Conservation (phyloP, 2,888 invertebrate genomes). For the Tetragnatha montana region DNA sequence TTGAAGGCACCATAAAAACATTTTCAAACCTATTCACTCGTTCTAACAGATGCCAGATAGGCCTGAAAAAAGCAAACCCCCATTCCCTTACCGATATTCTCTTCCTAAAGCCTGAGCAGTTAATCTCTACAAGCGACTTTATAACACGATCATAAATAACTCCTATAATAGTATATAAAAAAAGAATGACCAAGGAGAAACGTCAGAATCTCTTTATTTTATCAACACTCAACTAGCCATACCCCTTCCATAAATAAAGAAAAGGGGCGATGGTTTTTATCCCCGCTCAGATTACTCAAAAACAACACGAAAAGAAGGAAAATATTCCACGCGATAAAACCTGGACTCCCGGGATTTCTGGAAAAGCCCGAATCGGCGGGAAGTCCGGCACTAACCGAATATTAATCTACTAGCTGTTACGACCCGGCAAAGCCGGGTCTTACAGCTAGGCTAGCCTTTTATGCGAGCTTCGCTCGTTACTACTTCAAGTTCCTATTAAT, state of each 20-base stretch:
- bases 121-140: neutral
- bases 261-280: neutral
- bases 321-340: slow-evolving; percentile 22
- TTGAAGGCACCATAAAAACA: neutral
- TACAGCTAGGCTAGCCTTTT: too few species aligned
- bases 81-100: neutral
- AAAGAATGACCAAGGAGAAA: neutral
- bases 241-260: neutral
- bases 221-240: neutral
- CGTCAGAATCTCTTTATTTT: neutral
- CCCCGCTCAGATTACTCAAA: neutral
- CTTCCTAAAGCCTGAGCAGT: neutral
- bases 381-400: slow-evolving; percentile 1
- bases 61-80: neutral
- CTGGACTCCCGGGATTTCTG: slow-evolving; percentile 37
- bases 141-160: neutral
- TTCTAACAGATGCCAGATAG: neutral
- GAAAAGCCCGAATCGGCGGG: slow-evolving; percentile 21
- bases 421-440: too few species aligned
- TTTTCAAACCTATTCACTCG: neutral
- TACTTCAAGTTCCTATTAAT: too few species aligned
- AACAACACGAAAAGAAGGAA: neutral
- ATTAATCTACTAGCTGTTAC: too few species aligned
- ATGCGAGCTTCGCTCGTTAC: too few species aligned
- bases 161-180: neutral